A percentile compares a stretch with the other conserved stretches of the same genome.
phyloP scores from a whole-genome alignment of 2,797 vertebrate species.

The Typhlichthys subterraneus region DNA sequence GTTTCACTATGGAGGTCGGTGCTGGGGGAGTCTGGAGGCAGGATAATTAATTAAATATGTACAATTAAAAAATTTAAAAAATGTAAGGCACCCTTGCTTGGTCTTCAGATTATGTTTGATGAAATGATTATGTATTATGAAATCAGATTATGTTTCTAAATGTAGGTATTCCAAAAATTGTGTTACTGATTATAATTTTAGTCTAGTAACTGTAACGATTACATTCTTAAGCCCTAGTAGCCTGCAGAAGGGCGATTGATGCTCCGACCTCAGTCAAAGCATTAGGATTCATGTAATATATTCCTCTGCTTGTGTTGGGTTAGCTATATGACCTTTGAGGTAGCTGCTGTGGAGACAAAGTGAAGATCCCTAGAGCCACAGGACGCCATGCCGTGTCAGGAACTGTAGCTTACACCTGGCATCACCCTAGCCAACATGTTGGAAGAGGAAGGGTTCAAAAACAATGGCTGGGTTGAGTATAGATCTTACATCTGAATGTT shows the following conservation, averaged over 20 bases:
- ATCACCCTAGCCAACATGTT: conserved; percentile 23
- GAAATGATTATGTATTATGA: no score
- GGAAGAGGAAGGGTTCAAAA: conserved; percentile 19
- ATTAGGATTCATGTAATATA: conserved; percentile 50
- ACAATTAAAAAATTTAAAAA: no score
- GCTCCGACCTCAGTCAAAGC: conserved; percentile 7
- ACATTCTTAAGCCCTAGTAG: no score
- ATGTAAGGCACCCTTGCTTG: no score
- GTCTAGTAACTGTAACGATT: no score
- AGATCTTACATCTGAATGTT: conserved; percentile 5
- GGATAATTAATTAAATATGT: no score
- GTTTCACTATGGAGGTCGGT: no score
- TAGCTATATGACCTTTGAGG: conserved; percentile 45
- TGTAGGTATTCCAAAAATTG: no score
- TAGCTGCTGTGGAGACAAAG: conserved; percentile 62
- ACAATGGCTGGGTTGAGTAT: conserved; percentile 30
- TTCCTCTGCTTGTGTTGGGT: conserved; percentile 41
- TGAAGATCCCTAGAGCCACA: conserved; percentile 23
- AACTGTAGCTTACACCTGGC: conserved; percentile 51
- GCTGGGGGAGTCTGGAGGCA: no score
- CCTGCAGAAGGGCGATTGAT: background rate
- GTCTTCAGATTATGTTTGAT: no score
- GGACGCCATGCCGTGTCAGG: conserved; percentile 37
- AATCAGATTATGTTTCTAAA: no score
- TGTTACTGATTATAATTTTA: no score